Conservation (phyloP, 2,113 vertebrate genomes). For the Ochotona princeps region DNA sequence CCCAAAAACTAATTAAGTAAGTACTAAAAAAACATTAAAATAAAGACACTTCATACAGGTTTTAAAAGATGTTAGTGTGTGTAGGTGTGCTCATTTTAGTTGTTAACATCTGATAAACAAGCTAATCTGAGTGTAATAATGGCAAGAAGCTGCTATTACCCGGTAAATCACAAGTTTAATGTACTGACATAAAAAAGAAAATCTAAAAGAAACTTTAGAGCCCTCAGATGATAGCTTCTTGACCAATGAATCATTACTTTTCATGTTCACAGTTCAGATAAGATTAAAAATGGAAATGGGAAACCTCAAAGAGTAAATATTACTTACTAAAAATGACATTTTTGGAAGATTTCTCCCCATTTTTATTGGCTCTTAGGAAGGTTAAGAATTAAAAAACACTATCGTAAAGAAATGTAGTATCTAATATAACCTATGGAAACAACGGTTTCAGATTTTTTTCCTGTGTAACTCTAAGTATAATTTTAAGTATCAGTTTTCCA, state of each 20-base stretch:
- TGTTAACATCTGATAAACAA: conserved; percentile 33
- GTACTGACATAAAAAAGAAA: conserved; percentile 68
- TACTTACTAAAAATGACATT: neutral
- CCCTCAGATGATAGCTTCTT: conserved; percentile 86
- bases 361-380: conserved; percentile 30
- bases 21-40: conserved; percentile 9
- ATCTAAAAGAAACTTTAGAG: conserved; percentile 90
- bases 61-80: neutral
- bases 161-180: conserved; percentile 57
- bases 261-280: conserved; percentile 85
- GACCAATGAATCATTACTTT: conserved; percentile 79
- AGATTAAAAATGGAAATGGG: conserved; percentile 88
- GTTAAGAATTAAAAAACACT: conserved; percentile 38
- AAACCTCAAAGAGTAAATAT: conserved; percentile 69
- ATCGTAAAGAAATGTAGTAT: neutral
- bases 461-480: neutral
- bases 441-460: neutral
- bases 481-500: conserved; percentile 81
- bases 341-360: conserved; percentile 38
- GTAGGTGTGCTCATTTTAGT: neutral
- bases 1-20: conserved; percentile 38
- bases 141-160: conserved; percentile 28
- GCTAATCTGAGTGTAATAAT: neutral
- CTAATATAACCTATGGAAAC: neutral
- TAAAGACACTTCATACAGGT: neutral